Conservation (phyloP, 2,797 vertebrate species). For the Platyrinchus mystaceus region DNA sequence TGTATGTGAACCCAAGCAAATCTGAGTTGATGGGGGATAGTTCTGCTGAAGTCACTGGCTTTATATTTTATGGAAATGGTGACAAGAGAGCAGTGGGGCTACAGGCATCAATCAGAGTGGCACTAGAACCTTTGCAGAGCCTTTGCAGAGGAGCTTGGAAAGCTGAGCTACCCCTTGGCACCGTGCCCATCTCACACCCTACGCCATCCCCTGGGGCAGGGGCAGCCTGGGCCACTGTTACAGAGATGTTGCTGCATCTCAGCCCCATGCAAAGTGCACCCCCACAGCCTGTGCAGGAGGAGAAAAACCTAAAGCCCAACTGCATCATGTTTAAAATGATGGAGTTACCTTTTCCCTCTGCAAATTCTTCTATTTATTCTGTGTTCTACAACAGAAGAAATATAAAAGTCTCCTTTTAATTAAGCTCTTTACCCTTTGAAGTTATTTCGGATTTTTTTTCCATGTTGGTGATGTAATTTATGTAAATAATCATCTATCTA, state of each 20-base stretch:
- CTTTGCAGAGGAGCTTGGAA: not conserved
- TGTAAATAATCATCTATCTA: slow-evolving; percentile 85
- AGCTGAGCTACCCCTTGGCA: rapidly evolving
- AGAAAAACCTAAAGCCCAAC: not conserved
- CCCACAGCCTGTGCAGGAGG: not conserved
- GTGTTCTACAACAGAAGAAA: slow-evolving; percentile 32
- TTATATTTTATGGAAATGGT: not conserved
- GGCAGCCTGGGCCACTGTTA: not conserved
- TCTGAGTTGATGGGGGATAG: not conserved
- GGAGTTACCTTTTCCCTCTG: not conserved
- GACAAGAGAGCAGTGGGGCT: not conserved
- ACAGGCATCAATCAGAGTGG: not conserved
- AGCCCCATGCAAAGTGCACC: not conserved
- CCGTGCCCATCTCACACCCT: not conserved
- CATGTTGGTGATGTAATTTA: slow-evolving; percentile 84
- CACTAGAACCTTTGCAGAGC: not conserved
- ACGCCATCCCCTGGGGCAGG: not conserved
- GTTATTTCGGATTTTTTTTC: slow-evolving; percentile 73
- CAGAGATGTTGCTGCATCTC: not conserved
- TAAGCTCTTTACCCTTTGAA: slow-evolving; percentile 78
- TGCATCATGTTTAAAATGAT: not conserved
- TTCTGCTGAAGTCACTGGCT: not conserved
- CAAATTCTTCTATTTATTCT: slow-evolving; percentile 2
- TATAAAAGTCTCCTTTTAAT: slow-evolving; percentile 78
- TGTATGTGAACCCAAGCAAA: not conserved